Conservation (phyloP, 2,797 vertebrate species). For the Enteromius radiatus region DNA sequence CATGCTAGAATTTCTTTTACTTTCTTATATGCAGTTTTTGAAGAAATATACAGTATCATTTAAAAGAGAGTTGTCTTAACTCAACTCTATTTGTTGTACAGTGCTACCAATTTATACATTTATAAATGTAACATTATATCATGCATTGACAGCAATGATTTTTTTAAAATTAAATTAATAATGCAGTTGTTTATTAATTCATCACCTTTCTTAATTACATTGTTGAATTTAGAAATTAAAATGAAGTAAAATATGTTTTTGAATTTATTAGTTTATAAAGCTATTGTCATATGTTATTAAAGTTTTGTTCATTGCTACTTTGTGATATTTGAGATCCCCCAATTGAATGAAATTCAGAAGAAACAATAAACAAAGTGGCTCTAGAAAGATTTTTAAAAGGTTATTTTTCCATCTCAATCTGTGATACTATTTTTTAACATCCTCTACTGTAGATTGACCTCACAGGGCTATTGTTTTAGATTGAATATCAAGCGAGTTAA, state of each 20-base stretch:
- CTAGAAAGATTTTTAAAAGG: not conserved
- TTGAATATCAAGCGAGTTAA: conserved; percentile 48
- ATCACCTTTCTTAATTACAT: conserved; percentile 7
- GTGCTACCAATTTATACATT: not conserved
- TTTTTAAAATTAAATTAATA: not conserved
- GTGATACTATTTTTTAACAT: conserved; percentile 13
- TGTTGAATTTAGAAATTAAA: not conserved
- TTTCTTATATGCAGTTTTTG: not conserved
- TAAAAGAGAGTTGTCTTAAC: not conserved
- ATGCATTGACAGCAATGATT: not conserved
- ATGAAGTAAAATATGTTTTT: not conserved
- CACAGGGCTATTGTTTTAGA: conserved; percentile 21
- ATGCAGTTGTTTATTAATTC: not conserved
- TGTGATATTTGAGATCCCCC: not conserved
- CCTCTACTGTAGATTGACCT: conserved; percentile 6
- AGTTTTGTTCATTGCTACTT: not conserved
- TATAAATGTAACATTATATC: not conserved
- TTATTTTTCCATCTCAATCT: not conserved
- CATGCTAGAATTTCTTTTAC: not conserved
- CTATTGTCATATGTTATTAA: not conserved
- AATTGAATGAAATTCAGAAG: not conserved
- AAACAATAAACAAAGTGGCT: not conserved
- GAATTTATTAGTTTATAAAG: not conserved
- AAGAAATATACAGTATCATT: not conserved
- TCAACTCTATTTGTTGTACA: not conserved